These are phyloP conservation scores for Himalopsyche tibetana DNA, from an alignment of 2,888 invertebrate genomes.

Conservation along the genomic window DNA sequence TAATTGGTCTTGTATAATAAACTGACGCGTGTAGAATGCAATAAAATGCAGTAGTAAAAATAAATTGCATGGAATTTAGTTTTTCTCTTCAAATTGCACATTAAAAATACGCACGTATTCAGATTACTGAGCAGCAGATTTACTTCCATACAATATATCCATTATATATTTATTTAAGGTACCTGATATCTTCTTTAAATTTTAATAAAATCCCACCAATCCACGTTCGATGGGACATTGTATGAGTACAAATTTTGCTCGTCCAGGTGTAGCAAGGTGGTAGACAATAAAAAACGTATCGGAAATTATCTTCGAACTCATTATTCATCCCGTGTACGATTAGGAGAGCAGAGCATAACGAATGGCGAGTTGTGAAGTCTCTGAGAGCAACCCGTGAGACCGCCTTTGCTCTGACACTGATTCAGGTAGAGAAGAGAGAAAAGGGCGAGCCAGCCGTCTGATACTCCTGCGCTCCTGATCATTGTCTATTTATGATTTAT, in stretches of 20 bases:
- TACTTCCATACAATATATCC: too few relatives aligned
- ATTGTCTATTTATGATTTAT: constrained; percentile 57
- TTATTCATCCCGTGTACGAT: constrained; percentile 54
- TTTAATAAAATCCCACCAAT: too few relatives aligned
- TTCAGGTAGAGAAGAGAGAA: not conserved
- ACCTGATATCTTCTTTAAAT: too few relatives aligned
- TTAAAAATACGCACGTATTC: too few relatives aligned
- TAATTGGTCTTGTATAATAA: too few relatives aligned
- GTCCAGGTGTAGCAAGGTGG: constrained; percentile 48
- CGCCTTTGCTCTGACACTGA: not conserved
- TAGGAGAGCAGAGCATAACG: constrained; percentile 54
- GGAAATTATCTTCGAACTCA: constrained; percentile 51
- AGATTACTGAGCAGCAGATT: too few relatives aligned
- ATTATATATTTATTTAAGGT: too few relatives aligned
- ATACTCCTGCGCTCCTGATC: not conserved
- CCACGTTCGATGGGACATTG: not conserved
- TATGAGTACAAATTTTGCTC: not conserved
- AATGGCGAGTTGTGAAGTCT: constrained; percentile 57
- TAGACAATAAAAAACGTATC: constrained; percentile 54
- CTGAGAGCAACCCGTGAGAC: not conserved
- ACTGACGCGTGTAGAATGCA: too few relatives aligned
- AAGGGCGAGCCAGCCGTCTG: not conserved
- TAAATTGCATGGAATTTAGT: too few relatives aligned
- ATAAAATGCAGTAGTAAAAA: too few relatives aligned
- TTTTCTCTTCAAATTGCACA: too few relatives aligned